Evolutionary conservation across 2,888 invertebrate species (phyloP).

Genomic region (Protodeltote pygarga): DNA sequence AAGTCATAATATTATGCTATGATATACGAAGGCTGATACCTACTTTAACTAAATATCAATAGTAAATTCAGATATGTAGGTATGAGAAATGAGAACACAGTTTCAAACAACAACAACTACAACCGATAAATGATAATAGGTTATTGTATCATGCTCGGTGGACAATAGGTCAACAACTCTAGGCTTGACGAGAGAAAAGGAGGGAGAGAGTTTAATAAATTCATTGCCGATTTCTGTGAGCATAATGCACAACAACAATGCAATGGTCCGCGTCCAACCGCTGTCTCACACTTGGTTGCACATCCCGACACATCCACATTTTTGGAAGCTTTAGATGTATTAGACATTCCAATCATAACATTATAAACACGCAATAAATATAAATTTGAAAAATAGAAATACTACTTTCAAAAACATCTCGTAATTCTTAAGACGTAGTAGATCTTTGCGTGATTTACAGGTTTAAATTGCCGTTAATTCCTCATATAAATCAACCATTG

Average conservation of each 20-base stretch:
- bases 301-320: conserved; percentile 51
- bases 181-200: conserved; percentile 51
- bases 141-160: conserved; percentile 44
- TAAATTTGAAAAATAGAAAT: conserved; percentile 35
- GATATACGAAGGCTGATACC: too few relatives aligned
- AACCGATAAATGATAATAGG: conserved; percentile 40
- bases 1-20: too few relatives aligned
- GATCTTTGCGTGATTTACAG: conserved; percentile 29
- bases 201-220: conserved; percentile 58
- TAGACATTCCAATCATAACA: neutral
- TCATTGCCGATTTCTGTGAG: conserved; percentile 56
- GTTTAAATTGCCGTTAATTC: conserved; percentile 20
- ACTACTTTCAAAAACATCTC: conserved; percentile 8
- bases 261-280: conserved; percentile 76
- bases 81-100: too few relatives aligned
- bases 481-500: conserved; percentile 27
- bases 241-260: conserved; percentile 54
- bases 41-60: too few relatives aligned
- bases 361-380: conserved; percentile 5
- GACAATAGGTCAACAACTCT: conserved; percentile 44
- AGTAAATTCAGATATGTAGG: too few relatives aligned
- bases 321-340: conserved; percentile 9
- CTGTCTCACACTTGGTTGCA: conserved; percentile 71
- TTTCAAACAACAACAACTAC: conserved; percentile 15
- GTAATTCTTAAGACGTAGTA: conserved; percentile 18